These are phyloP conservation scores for Copsychus sechellarum DNA, from an alignment of 2,113 vertebrate species.

Conservation along the genomic window DNA sequence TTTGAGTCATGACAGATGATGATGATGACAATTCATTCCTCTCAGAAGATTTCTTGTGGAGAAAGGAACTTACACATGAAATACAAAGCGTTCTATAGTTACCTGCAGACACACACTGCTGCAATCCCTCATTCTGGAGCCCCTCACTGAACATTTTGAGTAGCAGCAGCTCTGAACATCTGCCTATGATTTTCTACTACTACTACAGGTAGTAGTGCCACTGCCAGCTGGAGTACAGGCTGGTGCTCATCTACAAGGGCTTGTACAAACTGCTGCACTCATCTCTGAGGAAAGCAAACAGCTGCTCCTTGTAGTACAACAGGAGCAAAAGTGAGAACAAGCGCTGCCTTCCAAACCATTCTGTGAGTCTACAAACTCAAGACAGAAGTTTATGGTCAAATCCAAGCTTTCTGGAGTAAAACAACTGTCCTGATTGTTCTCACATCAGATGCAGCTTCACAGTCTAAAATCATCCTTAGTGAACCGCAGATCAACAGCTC, in stretches of 20 bases:
- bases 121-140: fast-evolving
- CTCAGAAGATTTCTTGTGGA: not conserved
- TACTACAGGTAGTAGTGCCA: not conserved
- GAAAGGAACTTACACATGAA: not conserved
- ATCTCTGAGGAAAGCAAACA: not conserved
- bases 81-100: fast-evolving
- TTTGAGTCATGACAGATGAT: not conserved
- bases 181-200: not conserved
- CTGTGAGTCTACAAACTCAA: not conserved
- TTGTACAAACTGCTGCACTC: not conserved
- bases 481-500: not conserved
- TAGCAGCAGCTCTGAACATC: not conserved
- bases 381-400: not conserved
- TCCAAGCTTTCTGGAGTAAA: not conserved
- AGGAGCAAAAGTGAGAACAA: not conserved
- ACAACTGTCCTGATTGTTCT: not conserved
- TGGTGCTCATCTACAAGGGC: not conserved
- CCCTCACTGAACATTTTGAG: not conserved
- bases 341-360: not conserved
- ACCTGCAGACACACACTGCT: not conserved
- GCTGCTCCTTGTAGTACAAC: not conserved
- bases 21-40: not conserved
- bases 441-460: not conserved
- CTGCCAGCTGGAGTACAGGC: not conserved
- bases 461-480: fast-evolving